Percentiles rank a stretch among this genome's conserved stretches.
phyloP scores from a whole-genome alignment of 2,888 invertebrate species.

The Mycogona germanica region DNA sequence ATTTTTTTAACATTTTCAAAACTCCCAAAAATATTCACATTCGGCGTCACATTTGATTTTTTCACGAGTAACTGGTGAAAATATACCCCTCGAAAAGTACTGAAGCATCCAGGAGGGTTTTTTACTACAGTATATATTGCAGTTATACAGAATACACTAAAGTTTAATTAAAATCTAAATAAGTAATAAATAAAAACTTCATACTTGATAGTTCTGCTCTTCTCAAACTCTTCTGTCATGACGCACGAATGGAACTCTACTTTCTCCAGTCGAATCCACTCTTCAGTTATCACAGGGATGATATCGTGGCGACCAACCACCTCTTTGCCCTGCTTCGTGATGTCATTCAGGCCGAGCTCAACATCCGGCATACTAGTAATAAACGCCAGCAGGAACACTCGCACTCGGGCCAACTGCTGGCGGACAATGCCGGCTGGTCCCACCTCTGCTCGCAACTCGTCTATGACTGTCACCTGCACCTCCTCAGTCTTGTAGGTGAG shows the following conservation, averaged over 20 bases:
- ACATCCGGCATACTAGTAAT: slow-evolving; percentile 92
- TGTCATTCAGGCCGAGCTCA: slow-evolving; percentile 94
- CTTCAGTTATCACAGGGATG: slow-evolving; percentile 95
- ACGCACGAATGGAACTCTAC: slow-evolving; percentile 92
- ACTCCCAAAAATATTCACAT: no score
- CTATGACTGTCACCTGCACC: slow-evolving; percentile 86
- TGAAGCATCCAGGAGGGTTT: no score
- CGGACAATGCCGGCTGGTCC: slow-evolving; percentile 68
- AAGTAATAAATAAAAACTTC: no score
- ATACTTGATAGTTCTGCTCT: slow-evolving; percentile 27
- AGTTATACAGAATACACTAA: no score
- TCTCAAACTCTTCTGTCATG: slow-evolving; percentile 76
- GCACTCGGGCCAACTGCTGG: slow-evolving; percentile 85
- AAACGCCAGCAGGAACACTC: slow-evolving; percentile 92
- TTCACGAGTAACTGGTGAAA: no score
- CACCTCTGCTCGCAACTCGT: slow-evolving; percentile 72
- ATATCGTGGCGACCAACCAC: slow-evolving; percentile 98
- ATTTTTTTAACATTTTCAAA: no score
- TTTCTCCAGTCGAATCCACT: slow-evolving; percentile 94
- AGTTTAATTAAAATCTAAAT: not conserved
- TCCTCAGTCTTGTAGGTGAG: slow-evolving; percentile 92
- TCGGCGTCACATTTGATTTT: no score
- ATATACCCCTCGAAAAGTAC: no score
- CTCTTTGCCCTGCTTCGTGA: slow-evolving; percentile 95
- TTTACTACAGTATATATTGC: no score